Conservation (phyloP, 64 coral and sea anemone genomes). For the Pocillopora damicornis region DNA sequence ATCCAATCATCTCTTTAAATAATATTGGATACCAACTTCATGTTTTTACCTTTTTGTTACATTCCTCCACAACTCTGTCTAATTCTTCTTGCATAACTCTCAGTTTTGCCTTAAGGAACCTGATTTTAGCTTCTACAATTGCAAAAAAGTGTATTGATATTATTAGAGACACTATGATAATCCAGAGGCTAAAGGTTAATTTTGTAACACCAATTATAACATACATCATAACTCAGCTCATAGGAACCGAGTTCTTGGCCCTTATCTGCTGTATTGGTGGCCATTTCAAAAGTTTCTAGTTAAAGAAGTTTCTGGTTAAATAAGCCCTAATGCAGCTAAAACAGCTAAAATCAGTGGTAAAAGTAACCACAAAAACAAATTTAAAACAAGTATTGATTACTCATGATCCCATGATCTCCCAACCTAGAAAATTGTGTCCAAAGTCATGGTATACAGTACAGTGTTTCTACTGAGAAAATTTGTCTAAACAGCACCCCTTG, state of each 20-base stretch:
- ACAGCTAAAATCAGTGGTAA: no score
- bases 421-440: no score
- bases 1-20: neutral
- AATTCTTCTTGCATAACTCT: conserved; percentile 98
- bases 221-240: neutral
- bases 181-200: neutral
- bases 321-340: no score
- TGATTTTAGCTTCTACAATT: conserved; percentile 82
- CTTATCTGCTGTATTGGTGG: no score
- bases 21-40: neutral
- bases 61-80: conserved; percentile 82
- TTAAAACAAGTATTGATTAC: neutral
- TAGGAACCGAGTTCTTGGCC: no score
- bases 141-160: neutral
- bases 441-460: no score
- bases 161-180: neutral
- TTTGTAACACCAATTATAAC: neutral
- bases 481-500: no score
- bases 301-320: no score
- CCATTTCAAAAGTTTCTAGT: no score
- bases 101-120: conserved; percentile 92
- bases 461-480: no score
- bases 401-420: neutral
- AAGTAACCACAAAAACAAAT: neutral
- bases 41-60: conserved; percentile 67